Base-by-base conservation (phyloP, 1,140 invertebrate species). In the Tigriopus japonicus region DNA sequence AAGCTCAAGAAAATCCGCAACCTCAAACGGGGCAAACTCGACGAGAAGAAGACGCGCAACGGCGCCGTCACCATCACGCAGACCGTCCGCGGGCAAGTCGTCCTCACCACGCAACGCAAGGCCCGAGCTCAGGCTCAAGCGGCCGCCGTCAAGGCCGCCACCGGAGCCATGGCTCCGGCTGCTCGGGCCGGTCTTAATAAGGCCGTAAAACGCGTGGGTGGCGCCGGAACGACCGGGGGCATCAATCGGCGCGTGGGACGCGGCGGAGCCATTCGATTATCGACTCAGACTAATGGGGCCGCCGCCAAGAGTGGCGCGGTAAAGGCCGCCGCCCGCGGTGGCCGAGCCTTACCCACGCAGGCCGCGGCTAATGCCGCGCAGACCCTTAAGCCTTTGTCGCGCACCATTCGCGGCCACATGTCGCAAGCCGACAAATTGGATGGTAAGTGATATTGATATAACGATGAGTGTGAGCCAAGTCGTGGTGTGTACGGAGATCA, bases 1-100 rank as follows among this genome's bases (percentile, higher is more conserved):
- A 51, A 59, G 35, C 13, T 59, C 12, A 15, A 59, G 42, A 59
- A 59, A 35, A 59, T 59, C 24, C 35, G 42, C 15, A 49, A 59
- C 49, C 19, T 59, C 7, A 59, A 59, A 51, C 13, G 19, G 19
- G 42, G 56, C n/a, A 59, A 51, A 53, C 54, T 56, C 12, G 54
- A 56, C 14, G 54, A 28, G 15, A 56, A 56, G 28, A 56, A 19
- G 10, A 56, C n/a, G n/a, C 19, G 19, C 12, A 56, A 56, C 40
- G 54, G 54, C 21, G 54, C n/a, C 10, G 40, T 56, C 24, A 56
- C 54, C n/a, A 56, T 56, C 7, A 35, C 28, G 24, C 21, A 19
- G 12, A 56, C 54, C 28, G 40, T 28, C 10, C 21, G 12, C 6
- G 54, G 54, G 7, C n/a, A n/a, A n/a, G 6, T 56, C 17, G 19